These are phyloP conservation scores for Bathynomus jamesi DNA, from an alignment of 1,140 invertebrate species.

Conservation along the genomic window DNA sequence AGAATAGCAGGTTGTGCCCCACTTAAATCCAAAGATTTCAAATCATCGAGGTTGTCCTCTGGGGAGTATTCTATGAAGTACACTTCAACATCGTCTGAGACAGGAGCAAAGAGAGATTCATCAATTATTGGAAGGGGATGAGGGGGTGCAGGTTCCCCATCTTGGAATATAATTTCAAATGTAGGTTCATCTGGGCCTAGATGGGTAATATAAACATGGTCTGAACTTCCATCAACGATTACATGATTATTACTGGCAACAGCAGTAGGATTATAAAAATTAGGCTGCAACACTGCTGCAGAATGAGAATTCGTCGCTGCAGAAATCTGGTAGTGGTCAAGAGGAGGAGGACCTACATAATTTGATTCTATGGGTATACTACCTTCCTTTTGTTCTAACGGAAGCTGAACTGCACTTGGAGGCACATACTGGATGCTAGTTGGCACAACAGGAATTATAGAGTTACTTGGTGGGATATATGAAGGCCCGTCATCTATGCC, in stretches of 20 bases:
- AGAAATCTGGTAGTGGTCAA: neutral
- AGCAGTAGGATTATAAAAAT: no score
- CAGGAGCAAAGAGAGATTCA: constrained; percentile 19
- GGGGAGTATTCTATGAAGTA: constrained; percentile 33
- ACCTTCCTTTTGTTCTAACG: neutral
- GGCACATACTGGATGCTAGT: neutral
- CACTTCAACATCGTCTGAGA: constrained; percentile 29
- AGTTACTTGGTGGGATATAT: neutral
- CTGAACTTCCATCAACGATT: neutral
- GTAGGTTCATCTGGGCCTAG: constrained; percentile 24
- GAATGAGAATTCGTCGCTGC: neutral
- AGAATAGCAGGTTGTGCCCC: constrained; percentile 25
- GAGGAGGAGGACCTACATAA: neutral
- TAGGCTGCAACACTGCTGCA: no score
- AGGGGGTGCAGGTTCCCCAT: constrained; percentile 24
- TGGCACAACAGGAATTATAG: neutral
- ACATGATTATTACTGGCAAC: neutral
- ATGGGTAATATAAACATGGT: neutral
- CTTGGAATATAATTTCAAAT: constrained; percentile 34
- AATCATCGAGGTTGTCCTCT: constrained; percentile 26
- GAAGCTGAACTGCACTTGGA: neutral
- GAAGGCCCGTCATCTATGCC: neutral
- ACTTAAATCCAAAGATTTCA: constrained; percentile 13
- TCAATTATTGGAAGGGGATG: constrained; percentile 27
- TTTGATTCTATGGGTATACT: neutral